Evolutionary conservation across 2,113 vertebrate species (phyloP), one percentile per base, ranked within the genome.

Genomic region (Pachypanchax playfairii): DNA sequence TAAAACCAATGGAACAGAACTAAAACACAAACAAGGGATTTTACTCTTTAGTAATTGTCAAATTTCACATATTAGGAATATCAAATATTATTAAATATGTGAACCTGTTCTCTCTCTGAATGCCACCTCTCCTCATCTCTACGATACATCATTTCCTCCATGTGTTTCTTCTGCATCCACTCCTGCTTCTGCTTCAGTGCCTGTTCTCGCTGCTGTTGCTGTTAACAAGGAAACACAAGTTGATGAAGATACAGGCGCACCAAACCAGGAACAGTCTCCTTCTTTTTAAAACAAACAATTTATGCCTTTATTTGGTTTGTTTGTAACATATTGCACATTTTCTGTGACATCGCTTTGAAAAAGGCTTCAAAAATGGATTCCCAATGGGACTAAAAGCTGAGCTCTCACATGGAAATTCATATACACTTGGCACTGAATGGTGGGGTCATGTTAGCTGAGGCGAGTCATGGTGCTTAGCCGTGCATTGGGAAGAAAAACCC

Each of bases 71-170:
- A n/a, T n/a, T n/a, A n/a, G n/a, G n/a, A 24, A 31, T 42, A 50
- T 12, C 43, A 31, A 13, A 28, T 4, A 38, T 25, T 4, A 62
- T 55, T 14, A 51, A 53, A 42, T n/a, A 28, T 56, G 70, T 18
- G 4, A 86, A 98, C 96, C 96, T 98, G 97, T 72, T 98, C 96
- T 3, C 96, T 94, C 81, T 98, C 96, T 0, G 96, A 95, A 0
- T 94, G 92, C 38, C 94, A 91, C 86, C 96, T 86, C 87, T 97
- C 96, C 81, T 98, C 96, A 85, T 98, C 95, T 58, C 94, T 79
- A 6, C 95, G 93, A 71, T 94, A 88, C 87, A 96, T 94, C 83
- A 89, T 85, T 75, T 92, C 90, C 73, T 97, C 95, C 0, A 94
- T 96, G 54, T 94, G 93, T 38, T 95, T 87, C 43, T 94, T 92